phyloP scores from a whole-genome alignment of 1,140 invertebrate genomes.

The Anastatus disparis region DNA sequence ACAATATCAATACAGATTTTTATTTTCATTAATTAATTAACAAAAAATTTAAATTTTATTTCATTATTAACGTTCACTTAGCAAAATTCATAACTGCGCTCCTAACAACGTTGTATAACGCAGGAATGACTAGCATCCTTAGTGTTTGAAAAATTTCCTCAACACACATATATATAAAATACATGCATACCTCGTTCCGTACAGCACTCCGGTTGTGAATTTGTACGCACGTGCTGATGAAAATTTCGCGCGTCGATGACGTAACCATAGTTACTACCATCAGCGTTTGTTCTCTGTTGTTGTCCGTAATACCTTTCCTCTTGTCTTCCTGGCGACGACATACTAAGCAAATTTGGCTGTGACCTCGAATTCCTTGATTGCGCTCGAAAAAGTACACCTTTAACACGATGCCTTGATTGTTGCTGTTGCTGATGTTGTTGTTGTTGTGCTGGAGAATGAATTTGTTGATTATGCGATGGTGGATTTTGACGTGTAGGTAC shows the following conservation, averaged over 20 bases:
- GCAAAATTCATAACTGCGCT: no score
- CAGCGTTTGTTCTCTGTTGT: neutral
- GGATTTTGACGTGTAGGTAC: slow-evolving; percentile 27
- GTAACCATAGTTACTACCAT: slow-evolving; percentile 20
- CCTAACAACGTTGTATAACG: no score
- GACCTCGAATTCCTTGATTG: slow-evolving; percentile 63
- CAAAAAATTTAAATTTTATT: no score
- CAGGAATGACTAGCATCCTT: no score
- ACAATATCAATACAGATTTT: no score
- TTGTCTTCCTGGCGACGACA: slow-evolving; percentile 28
- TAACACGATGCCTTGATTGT: slow-evolving; percentile 38
- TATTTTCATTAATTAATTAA: no score
- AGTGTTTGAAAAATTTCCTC: no score
- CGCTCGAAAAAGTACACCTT: slow-evolving; percentile 54
- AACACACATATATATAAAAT: no score
- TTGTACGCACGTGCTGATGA: slow-evolving; percentile 40
- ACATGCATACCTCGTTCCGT: slow-evolving; percentile 34
- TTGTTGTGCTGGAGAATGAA: no score
- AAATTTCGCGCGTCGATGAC: slow-evolving; percentile 37
- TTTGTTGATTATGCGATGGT: neutral
- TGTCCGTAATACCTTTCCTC: neutral
- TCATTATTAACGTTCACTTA: no score
- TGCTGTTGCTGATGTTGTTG: slow-evolving; percentile 22
- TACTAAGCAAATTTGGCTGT: slow-evolving; percentile 59
- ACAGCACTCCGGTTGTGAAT: slow-evolving; percentile 46